Evolutionary conservation across 2,888 invertebrate species (phyloP).

Genomic region (Amphipyra tragopoginis): DNA sequence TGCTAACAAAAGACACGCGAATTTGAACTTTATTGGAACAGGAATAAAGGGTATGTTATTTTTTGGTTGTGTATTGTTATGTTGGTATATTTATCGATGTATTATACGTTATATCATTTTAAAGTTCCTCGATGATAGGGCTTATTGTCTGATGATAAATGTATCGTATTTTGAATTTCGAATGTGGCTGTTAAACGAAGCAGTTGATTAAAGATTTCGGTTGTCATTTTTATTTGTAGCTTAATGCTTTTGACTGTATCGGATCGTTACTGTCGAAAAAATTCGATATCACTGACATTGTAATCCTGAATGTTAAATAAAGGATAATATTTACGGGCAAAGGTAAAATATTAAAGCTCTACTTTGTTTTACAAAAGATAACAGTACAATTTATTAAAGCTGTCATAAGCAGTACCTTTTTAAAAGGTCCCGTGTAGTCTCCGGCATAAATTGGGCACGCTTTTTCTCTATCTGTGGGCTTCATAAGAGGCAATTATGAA

Average conservation of each 20-base stretch:
- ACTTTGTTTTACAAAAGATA: no score
- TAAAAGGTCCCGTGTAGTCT: no score
- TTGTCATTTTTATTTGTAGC: conserved; percentile 26
- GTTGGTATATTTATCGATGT: conserved; percentile 26
- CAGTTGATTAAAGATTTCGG: conserved; percentile 37
- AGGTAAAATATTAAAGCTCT: neutral
- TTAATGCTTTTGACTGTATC: conserved; percentile 1
- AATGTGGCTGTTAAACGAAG: conserved; percentile 15
- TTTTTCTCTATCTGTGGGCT: no score
- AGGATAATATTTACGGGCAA: neutral
- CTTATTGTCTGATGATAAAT: conserved; percentile 46
- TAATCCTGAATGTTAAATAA: conserved; percentile 10
- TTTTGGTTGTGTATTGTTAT: neutral
- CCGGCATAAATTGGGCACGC: no score
- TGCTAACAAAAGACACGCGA: conserved; percentile 19
- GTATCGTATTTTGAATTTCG: conserved; percentile 28
- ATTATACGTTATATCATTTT: conserved; percentile 41
- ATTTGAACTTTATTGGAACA: conserved; percentile 1
- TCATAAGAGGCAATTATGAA: no score
- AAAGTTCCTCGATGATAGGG: conserved; percentile 52
- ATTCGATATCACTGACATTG: conserved; percentile 8
- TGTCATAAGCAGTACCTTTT: no score
- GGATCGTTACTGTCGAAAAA: conserved; percentile 10
- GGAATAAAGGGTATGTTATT: conserved; percentile 2
- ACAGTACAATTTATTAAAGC: no score